Percentiles rank a stretch among this genome's conserved stretches.
These are phyloP conservation scores for Pungitius pungitius DNA, from an alignment of 2,113 vertebrate genomes.

Conservation along the genomic window DNA sequence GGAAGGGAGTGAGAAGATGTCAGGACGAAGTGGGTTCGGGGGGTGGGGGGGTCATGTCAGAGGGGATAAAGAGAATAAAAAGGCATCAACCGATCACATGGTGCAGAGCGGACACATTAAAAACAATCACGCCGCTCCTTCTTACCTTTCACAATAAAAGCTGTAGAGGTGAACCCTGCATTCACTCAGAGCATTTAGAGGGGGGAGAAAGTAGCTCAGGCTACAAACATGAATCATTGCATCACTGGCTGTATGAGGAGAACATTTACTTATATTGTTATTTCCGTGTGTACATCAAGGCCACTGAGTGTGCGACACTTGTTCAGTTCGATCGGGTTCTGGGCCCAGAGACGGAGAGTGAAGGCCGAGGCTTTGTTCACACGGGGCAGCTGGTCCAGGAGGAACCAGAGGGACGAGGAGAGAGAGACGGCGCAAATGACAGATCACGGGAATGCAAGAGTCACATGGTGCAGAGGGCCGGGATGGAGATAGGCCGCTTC, in stretches of 20 bases:
- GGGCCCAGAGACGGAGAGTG: constrained; percentile 2
- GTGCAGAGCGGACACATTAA: not conserved
- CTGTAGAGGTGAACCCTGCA: no score
- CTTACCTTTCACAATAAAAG: no score
- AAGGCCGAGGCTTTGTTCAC: constrained; percentile 12
- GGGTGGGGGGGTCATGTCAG: not conserved
- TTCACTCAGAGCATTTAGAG: no score
- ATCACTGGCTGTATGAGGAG: not conserved
- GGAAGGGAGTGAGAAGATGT: not conserved
- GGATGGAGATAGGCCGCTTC: not conserved
- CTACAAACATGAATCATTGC: not conserved
- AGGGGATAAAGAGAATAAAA: not conserved
- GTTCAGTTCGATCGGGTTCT: not conserved
- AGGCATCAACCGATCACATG: not conserved
- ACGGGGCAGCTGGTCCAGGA: constrained; percentile 32
- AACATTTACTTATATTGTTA: not conserved
- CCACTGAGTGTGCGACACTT: not conserved
- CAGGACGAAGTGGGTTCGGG: not conserved
- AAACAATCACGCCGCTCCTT: no score
- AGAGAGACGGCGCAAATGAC: not conserved
- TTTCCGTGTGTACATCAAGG: not conserved
- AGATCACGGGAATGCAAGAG: not conserved
- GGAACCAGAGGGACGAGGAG: not conserved
- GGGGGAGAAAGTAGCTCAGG: not conserved
- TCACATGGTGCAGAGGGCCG: not conserved